These are phyloP conservation scores for Orientallactaga bullata DNA, from an alignment of 2,113 vertebrate species.

Conservation along the genomic window DNA sequence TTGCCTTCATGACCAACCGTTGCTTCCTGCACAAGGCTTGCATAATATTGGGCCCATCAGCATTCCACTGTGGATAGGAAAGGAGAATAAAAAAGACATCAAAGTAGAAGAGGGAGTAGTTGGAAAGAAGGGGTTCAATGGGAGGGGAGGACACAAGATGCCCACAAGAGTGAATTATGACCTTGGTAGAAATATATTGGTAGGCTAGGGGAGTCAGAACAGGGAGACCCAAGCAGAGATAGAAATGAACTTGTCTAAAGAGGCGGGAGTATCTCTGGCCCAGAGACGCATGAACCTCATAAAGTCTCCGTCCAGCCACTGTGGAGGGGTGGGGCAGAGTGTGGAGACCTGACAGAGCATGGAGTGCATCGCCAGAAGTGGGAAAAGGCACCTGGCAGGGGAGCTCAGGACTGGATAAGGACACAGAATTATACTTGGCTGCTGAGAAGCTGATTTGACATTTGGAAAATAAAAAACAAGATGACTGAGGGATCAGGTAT, in stretches of 20 bases:
- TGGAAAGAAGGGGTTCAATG: too few species aligned
- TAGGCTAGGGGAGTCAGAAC: too few species aligned
- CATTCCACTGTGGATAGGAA: too few species aligned
- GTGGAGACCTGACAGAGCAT: neutral
- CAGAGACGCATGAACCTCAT: accelerated
- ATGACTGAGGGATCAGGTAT: conserved; percentile 7
- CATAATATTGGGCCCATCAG: too few species aligned
- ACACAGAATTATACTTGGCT: conserved; percentile 41
- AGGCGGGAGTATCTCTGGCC: accelerated
- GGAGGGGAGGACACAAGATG: too few species aligned
- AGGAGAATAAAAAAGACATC: too few species aligned
- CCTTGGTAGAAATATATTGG: neutral
- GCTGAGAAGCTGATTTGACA: conserved; percentile 47
- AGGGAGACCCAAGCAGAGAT: neutral
- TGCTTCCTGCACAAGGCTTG: too few species aligned
- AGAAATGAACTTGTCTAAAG: neutral
- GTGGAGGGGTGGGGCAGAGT: too few species aligned
- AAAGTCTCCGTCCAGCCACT: neutral
- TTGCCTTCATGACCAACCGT: too few species aligned
- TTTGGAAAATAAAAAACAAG: conserved; percentile 51
- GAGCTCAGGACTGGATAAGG: conserved; percentile 18
- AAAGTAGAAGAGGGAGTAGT: too few species aligned
- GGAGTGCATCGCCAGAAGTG: neutral
- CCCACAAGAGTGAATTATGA: too few species aligned
- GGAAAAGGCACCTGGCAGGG: neutral